Percentiles rank a stretch among this genome's conserved stretches.
phyloP scores from a whole-genome alignment of 2,888 invertebrate species.

The Osmoderma eremita region DNA sequence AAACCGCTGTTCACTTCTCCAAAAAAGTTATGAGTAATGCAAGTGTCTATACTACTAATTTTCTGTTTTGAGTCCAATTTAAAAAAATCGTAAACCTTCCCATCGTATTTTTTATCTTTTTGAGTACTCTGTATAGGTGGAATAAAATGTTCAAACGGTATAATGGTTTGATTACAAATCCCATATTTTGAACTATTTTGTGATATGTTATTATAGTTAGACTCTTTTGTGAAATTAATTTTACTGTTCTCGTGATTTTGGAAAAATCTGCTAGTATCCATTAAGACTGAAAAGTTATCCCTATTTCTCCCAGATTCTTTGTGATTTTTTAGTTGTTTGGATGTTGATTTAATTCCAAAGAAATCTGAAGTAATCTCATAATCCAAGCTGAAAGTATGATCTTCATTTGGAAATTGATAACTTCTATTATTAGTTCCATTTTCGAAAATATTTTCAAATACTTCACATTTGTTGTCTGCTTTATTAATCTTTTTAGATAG shows the following conservation, averaged over 20 bases:
- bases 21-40: neutral
- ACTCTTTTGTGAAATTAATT: neutral
- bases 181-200: neutral
- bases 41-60: neutral
- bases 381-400: neutral
- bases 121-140: conserved; percentile 32
- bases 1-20: neutral
- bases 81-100: conserved; percentile 26
- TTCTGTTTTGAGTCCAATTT: neutral
- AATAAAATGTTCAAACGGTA: conserved; percentile 35
- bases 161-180: conserved; percentile 4
- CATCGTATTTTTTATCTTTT: conserved; percentile 22
- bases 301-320: conserved; percentile 13
- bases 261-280: conserved; percentile 28
- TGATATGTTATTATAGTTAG: neutral
- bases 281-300: conserved; percentile 4
- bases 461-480: neutral
- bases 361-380: too few relatives aligned
- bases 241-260: neutral
- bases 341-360: neutral
- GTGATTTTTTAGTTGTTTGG: neutral
- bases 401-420: neutral
- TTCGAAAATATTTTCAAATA: conserved; percentile 2
- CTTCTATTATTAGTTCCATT: neutral
- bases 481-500: conserved; percentile 3